Percentiles rank a stretch among this genome's conserved stretches.
Evolutionary conservation across 2,113 vertebrate genomes (phyloP).

Genomic region (Ellobius talpinus): DNA sequence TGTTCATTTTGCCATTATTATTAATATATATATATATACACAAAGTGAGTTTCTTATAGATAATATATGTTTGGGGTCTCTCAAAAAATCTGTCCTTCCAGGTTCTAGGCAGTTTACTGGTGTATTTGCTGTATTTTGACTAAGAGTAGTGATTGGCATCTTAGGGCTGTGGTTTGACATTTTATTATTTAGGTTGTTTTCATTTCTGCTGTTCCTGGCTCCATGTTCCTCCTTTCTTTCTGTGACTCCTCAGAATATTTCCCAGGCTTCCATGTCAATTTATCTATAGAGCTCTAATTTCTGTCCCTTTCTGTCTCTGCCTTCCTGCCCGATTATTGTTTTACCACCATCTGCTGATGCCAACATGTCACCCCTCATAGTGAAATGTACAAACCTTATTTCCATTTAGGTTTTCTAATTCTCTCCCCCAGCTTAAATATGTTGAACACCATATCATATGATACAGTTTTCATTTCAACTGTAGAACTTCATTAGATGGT

Average conservation of each 20-base stretch:
- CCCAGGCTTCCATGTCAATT: not conserved
- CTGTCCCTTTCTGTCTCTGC: not conserved
- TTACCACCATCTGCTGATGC: not conserved
- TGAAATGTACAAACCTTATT: not conserved
- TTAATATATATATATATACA: not conserved
- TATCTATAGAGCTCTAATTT: not conserved
- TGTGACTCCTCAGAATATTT: not conserved
- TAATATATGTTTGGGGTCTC: not conserved
- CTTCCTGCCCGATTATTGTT: not conserved
- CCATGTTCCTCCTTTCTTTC: not conserved
- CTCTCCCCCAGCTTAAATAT: not conserved
- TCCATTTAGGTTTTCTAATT: not conserved
- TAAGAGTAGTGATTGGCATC: not conserved
- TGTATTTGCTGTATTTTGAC: not conserved
- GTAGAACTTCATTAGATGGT: not conserved
- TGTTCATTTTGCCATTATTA: not conserved
- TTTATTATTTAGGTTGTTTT: not conserved
- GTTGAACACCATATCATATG: not conserved
- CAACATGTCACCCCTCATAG: not conserved
- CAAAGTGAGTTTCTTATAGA: not conserved
- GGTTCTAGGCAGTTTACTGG: not conserved
- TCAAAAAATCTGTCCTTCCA: not conserved
- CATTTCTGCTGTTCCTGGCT: not conserved
- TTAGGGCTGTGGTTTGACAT: not conserved
- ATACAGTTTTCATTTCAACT: not conserved